Base-by-base conservation (phyloP, 2,888 invertebrate genomes). In the Spodoptera picta region DNA sequence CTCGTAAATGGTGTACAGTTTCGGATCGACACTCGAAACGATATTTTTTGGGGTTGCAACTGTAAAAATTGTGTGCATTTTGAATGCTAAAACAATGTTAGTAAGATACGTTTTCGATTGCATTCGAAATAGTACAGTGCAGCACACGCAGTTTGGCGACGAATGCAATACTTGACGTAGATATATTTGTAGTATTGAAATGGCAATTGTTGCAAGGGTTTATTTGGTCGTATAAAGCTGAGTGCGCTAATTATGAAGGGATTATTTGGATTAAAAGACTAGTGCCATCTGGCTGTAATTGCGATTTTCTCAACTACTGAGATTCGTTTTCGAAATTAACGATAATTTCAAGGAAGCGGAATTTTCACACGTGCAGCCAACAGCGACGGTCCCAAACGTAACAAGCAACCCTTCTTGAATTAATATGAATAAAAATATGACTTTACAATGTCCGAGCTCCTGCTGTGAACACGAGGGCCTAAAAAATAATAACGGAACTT, bases 1-100 rank as follows among this genome's bases (percentile, higher is more conserved):
- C 90, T 86, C 89, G 92, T 93, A 93, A 94, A 93, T 93, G 92
- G 94, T 92, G 84, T 90, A 92, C 92, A 88, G 89, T 88, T 89
- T 90, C 90, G 89, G 85, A 92, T 92, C 92, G 92, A 92, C 92
- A 93, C 92, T 92, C 90, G 83, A 88, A 90, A 90, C 89, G 86
- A 88, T 88, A 80, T 92, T 92, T 92, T 93, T 92, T 90, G 90
- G 93, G 92, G 91, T 90, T 88, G 88, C 84, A 87, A 81, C 80
- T 74, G 65, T 73, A 79, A 60, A 79, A 79, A 72, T 55, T 58
- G 41, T 68, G 47, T 65, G 31, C 65, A 74, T 69, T 77, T 72
- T 78, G 74, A 59, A 69, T 69, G 71, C 53, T 78, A 77, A 68
- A 77, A 69, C 75, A 79, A 72, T 77, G 69, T 49, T n/a, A 14